phyloP scores from a whole-genome alignment of 2,888 invertebrate species.

The Leptopilina drosophilae region DNA sequence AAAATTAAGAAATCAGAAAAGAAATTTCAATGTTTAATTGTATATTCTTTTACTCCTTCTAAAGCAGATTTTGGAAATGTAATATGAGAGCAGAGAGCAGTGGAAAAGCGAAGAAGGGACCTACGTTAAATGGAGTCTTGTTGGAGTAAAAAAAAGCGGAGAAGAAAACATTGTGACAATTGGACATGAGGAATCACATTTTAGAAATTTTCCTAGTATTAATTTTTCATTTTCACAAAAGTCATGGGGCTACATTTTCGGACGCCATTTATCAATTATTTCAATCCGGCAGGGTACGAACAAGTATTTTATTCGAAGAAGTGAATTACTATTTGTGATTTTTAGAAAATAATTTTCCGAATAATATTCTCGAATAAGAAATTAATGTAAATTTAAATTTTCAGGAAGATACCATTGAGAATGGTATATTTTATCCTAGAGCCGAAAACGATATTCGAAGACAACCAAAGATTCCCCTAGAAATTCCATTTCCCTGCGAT shows the following conservation, averaged over 20 bases:
- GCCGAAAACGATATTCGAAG: constrained; percentile 62
- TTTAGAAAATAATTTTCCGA: too few species aligned
- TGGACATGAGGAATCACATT: constrained; percentile 17
- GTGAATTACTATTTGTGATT: not conserved
- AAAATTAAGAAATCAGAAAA: too few species aligned
- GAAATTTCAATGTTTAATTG: too few species aligned
- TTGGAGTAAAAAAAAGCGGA: constrained; percentile 16
- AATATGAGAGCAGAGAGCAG: not conserved
- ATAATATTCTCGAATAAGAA: too few species aligned
- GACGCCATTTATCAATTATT: constrained; percentile 46
- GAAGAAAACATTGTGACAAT: constrained; percentile 16
- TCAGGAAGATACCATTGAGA: constrained; percentile 62
- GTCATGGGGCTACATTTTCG: constrained; percentile 43
- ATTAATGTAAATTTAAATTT: not conserved
- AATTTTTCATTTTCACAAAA: not conserved
- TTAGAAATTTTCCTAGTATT: constrained; percentile 14
- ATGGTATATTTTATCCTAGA: constrained; percentile 65
- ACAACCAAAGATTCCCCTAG: constrained; percentile 67
- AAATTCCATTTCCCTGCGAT: constrained; percentile 74
- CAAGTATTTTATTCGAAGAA: not conserved
- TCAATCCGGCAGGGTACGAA: constrained; percentile 48
- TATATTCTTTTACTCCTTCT: not conserved
- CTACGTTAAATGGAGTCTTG: constrained; percentile 26
- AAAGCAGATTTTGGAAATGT: not conserved
- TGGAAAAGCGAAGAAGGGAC: not conserved